Percentiles rank a stretch among this genome's conserved stretches.
These are phyloP conservation scores for Paedocypris micromegethes DNA, from an alignment of 2,797 vertebrate genomes.

Conservation along the genomic window DNA sequence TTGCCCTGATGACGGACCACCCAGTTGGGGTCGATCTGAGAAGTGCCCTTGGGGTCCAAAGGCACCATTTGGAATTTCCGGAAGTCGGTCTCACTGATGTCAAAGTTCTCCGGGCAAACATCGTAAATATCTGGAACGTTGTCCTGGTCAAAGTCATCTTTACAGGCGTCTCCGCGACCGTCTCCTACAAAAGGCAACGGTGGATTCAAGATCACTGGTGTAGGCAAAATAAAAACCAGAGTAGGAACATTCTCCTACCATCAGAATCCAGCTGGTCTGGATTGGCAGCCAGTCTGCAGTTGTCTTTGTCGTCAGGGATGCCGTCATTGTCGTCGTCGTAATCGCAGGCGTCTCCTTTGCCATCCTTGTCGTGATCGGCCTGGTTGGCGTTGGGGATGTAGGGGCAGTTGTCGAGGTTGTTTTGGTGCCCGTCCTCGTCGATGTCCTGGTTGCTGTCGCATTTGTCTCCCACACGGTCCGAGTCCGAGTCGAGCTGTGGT, in stretches of 20 bases:
- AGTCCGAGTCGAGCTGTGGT: conserved; percentile 84
- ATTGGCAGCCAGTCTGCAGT: conserved; percentile 88
- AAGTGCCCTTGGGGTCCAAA: conserved; percentile 94
- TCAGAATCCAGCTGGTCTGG: conserved; percentile 89
- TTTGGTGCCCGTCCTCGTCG: conserved; percentile 96
- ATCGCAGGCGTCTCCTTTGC: conserved; percentile 94
- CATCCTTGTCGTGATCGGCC: conserved; percentile 95
- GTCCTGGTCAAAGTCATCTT: conserved; percentile 95
- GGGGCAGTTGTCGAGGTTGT: conserved; percentile 97
- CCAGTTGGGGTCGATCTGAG: conserved; percentile 98
- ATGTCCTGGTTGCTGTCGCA: conserved; percentile 98
- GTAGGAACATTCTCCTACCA: conserved; percentile 63
- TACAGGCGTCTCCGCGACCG: conserved; percentile 93
- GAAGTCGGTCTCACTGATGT: conserved; percentile 95
- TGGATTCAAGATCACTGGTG: too few relatives aligned
- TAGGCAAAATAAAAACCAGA: too few relatives aligned
- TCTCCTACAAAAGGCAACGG: conserved; percentile 68
- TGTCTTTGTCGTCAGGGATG: conserved; percentile 92
- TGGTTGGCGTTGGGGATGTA: conserved; percentile 96
- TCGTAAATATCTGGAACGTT: conserved; percentile 91
- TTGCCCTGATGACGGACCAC: conserved; percentile 97
- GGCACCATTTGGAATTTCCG: conserved; percentile 98
- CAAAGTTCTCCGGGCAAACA: conserved; percentile 93
- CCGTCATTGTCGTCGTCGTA: conserved; percentile 95
- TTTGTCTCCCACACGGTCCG: conserved; percentile 88